These are phyloP conservation scores for Odiellus spinosus DNA, from an alignment of 2,888 invertebrate genomes.

Conservation along the genomic window DNA sequence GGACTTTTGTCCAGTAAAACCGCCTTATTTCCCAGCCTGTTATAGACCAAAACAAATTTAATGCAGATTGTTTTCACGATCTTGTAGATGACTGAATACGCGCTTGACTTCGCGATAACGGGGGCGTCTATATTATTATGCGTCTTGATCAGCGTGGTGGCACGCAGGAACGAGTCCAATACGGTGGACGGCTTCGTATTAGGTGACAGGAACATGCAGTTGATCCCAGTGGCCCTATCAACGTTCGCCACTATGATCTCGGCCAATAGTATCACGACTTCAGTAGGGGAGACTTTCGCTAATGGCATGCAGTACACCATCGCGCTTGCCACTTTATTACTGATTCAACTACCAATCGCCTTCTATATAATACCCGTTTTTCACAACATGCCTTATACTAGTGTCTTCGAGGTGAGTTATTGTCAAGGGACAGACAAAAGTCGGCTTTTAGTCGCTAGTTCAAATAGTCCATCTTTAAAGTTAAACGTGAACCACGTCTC, in stretches of 20 bases:
- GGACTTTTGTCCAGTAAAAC: too few species aligned
- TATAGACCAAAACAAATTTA: too few species aligned
- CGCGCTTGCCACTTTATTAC: constrained; percentile 52
- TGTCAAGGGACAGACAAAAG: constrained; percentile 13
- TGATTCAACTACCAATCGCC: constrained; percentile 41
- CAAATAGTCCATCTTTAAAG: too few species aligned
- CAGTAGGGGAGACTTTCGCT: constrained; percentile 7
- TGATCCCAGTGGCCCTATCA: constrained; percentile 10
- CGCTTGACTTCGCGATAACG: too few species aligned
- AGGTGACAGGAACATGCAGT: constrained; percentile 6
- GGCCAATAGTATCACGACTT: constrained; percentile 3
- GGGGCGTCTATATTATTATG: too few species aligned
- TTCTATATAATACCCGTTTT: constrained; percentile 59
- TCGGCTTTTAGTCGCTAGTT: too few species aligned
- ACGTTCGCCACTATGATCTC: constrained; percentile 10
- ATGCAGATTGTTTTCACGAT: too few species aligned
- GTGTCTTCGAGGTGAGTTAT: constrained; percentile 80
- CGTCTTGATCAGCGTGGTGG: too few species aligned
- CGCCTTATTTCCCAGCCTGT: too few species aligned
- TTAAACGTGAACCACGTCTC: too few species aligned
- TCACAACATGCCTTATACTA: constrained; percentile 59
- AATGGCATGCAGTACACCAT: constrained; percentile 49
- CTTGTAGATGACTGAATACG: too few species aligned
- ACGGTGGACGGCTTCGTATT: constrained; percentile 1
- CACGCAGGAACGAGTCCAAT: too few species aligned